Conservation (phyloP, 2,888 invertebrate genomes). For the Philopedon plagiatum region DNA sequence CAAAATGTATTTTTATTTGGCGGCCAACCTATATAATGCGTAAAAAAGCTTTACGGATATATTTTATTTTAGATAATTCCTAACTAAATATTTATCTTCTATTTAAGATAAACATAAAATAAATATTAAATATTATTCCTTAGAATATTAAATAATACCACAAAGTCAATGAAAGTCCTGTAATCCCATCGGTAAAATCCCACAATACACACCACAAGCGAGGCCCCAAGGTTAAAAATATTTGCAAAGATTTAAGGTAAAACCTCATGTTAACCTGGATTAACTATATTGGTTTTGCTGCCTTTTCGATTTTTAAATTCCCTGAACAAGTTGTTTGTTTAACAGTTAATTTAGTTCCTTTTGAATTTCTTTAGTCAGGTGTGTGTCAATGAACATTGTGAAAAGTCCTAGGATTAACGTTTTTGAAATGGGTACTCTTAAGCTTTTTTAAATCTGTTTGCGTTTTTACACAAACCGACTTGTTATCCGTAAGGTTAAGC, state of each 20-base stretch:
- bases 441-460: slow-evolving; percentile 22
- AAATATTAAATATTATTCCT: neutral
- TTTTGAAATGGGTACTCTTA: slow-evolving; percentile 36
- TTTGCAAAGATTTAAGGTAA: slow-evolving; percentile 33
- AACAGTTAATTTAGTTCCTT: slow-evolving; percentile 32
- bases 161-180: slow-evolving; percentile 20
- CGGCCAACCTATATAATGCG: too few relatives aligned
- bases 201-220: slow-evolving; percentile 27
- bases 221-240: slow-evolving; percentile 17
- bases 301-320: slow-evolving; percentile 34
- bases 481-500: slow-evolving; percentile 33
- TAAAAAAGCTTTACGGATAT: too few relatives aligned
- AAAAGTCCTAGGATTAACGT: slow-evolving; percentile 25
- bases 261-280: slow-evolving; percentile 26
- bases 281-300: slow-evolving; percentile 36
- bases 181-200: slow-evolving; percentile 29
- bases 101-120: neutral
- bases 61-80: too few relatives aligned
- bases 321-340: slow-evolving; percentile 38
- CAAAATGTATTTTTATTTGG: too few relatives aligned
- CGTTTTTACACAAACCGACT: slow-evolving; percentile 28
- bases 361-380: slow-evolving; percentile 32
- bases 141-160: neutral
- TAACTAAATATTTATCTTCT: too few relatives aligned
- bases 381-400: slow-evolving; percentile 29